Conservation (phyloP, 2,888 invertebrate species). For the Acanthosoma haemorrhoidale region DNA sequence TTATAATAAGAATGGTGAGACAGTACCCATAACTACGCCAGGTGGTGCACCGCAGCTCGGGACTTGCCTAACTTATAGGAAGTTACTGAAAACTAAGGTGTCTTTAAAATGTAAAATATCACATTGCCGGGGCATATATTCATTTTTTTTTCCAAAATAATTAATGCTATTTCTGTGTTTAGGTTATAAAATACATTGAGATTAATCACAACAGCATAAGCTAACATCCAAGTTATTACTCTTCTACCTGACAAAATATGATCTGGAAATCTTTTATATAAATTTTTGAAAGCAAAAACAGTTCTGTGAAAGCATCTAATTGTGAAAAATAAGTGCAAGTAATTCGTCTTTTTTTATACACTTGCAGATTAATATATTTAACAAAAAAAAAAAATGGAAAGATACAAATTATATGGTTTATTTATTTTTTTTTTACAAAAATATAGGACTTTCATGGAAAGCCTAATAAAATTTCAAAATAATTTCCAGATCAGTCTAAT, state of each 20-base stretch:
- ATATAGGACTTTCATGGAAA: conserved; percentile 33
- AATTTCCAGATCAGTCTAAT: conserved; percentile 33
- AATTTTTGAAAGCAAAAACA: not conserved
- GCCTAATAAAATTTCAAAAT: conserved; percentile 32
- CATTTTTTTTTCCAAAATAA: too few relatives aligned
- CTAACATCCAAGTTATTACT: conserved; percentile 23
- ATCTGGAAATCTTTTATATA: conserved; percentile 27
- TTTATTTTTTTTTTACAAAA: conserved; percentile 31
- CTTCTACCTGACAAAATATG: conserved; percentile 31
- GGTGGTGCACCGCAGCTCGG: too few relatives aligned
- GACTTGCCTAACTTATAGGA: too few relatives aligned
- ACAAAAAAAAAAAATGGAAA: conserved; percentile 22
- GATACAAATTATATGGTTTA: conserved; percentile 25
- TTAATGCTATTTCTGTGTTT: not conserved
- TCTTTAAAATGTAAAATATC: too few relatives aligned
- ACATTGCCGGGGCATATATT: too few relatives aligned
- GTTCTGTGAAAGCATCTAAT: conserved; percentile 16
- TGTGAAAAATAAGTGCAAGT: conserved; percentile 21
- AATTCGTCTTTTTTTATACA: conserved; percentile 7
- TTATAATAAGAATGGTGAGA: too few relatives aligned
- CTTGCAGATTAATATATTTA: conserved; percentile 13
- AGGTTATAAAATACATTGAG: not conserved
- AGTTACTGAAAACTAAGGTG: too few relatives aligned
- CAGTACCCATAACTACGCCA: too few relatives aligned
- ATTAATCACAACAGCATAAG: conserved; percentile 23